These are phyloP conservation scores for Alsophila aescularia DNA, from an alignment of 2,888 invertebrate genomes.

Conservation along the genomic window DNA sequence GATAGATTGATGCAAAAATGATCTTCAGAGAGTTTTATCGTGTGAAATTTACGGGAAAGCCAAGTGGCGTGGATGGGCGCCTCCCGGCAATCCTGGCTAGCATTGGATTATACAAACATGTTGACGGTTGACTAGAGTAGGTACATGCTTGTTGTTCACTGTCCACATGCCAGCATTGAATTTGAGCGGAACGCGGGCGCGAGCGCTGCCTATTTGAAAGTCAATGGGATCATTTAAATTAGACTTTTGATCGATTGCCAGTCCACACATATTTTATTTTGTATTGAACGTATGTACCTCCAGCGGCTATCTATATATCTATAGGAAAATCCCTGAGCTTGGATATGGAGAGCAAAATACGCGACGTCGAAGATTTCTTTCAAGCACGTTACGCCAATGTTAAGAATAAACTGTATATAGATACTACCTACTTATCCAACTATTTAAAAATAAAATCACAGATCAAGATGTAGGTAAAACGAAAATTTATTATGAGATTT, in stretches of 20 bases:
- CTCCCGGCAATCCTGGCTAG: slow-evolving; percentile 1
- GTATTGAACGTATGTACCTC: neutral
- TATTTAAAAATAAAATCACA: neutral
- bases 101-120: slow-evolving; percentile 23
- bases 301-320: too few species aligned
- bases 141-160: slow-evolving; percentile 3
- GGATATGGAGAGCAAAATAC: neutral
- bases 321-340: neutral
- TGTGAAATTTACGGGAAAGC: neutral
- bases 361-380: neutral
- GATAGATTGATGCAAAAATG: too few species aligned
- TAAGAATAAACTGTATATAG: neutral
- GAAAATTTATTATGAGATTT: slow-evolving; percentile 17
- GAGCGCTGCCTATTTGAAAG: slow-evolving; percentile 32
- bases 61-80: too few species aligned
- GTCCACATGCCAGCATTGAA: slow-evolving; percentile 28
- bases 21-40: too few species aligned
- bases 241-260: slow-evolving; percentile 17
- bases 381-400: neutral
- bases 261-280: slow-evolving; percentile 6
- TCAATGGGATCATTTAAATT: slow-evolving; percentile 36
- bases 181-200: slow-evolving; percentile 21
- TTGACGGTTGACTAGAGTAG: slow-evolving; percentile 15
- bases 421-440: neutral
- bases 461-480: slow-evolving; percentile 9